Evolutionary conservation across 37 sponge, comb jelly and placozoan species (phyloP).

Genomic region (Aphrocallistes beatrix): DNA sequence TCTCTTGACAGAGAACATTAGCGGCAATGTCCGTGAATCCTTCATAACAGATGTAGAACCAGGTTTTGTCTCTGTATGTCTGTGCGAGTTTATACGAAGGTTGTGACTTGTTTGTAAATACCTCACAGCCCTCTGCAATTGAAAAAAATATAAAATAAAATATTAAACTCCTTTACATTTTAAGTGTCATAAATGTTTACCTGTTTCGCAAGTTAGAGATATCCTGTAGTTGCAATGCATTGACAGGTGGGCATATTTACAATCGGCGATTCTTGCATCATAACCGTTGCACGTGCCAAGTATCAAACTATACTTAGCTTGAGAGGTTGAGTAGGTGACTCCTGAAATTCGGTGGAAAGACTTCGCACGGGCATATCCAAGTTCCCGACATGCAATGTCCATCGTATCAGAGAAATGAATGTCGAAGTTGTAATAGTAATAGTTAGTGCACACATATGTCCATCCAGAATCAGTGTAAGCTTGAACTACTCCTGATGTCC

Average conservation of each 20-base stretch:
- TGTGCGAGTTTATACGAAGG: neutral
- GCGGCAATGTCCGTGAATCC: neutral
- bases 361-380: neutral
- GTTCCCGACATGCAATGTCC: neutral
- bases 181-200: too few relatives aligned
- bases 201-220: neutral
- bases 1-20: neutral
- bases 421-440: neutral
- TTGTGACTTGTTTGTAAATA: neutral
- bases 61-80: neutral
- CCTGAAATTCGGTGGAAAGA: neutral
- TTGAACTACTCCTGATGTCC: neutral
- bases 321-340: too few relatives aligned
- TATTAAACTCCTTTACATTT: too few relatives aligned
- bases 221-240: neutral
- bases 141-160: too few relatives aligned
- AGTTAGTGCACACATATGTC: neutral
- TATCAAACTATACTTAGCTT: too few relatives aligned
- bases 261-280: neutral
- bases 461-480: too few relatives aligned
- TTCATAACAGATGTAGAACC: neutral
- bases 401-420: neutral
- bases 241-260: neutral
- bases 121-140: neutral
- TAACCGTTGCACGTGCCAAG: neutral